These are phyloP conservation scores for Nephrotoma appendiculata DNA, from an alignment of 2,888 invertebrate species.

Conservation along the genomic window DNA sequence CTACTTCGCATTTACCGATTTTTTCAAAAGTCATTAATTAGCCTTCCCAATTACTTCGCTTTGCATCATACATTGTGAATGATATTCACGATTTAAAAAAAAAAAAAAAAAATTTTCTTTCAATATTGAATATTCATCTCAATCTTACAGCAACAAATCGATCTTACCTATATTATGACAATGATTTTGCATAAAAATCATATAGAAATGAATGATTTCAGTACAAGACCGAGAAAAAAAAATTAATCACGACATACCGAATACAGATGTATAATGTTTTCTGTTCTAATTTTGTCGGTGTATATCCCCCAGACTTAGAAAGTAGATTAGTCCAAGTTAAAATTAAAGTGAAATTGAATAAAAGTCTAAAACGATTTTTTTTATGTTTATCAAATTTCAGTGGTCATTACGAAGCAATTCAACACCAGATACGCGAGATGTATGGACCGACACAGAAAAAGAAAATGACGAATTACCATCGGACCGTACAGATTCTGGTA, in stretches of 20 bases:
- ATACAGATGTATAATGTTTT: not conserved
- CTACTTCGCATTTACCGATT: not conserved
- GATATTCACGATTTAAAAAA: not conserved
- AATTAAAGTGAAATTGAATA: not conserved
- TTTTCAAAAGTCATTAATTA: not conserved
- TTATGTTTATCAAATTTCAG: constrained; percentile 16
- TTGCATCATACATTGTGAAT: not conserved
- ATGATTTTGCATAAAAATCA: not conserved
- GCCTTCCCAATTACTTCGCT: not conserved
- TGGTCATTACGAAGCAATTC: constrained; percentile 25
- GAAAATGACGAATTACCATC: constrained; percentile 13
- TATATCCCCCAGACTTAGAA: not conserved
- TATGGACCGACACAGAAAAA: constrained; percentile 20
- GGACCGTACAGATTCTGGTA: constrained; percentile 21
- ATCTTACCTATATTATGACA: not conserved
- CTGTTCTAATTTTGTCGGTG: not conserved
- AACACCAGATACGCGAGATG: constrained; percentile 21
- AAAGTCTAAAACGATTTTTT: not conserved
- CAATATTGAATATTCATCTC: not conserved
- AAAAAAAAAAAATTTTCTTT: not conserved
- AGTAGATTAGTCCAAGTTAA: not conserved
- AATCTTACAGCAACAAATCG: not conserved
- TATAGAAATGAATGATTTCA: not conserved
- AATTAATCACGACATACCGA: not conserved
- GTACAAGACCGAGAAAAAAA: not conserved